Percentiles rank a stretch among this genome's conserved stretches.
Conservation (phyloP, 1,140 invertebrate species). For the Dendrolimus kikuchii region DNA sequence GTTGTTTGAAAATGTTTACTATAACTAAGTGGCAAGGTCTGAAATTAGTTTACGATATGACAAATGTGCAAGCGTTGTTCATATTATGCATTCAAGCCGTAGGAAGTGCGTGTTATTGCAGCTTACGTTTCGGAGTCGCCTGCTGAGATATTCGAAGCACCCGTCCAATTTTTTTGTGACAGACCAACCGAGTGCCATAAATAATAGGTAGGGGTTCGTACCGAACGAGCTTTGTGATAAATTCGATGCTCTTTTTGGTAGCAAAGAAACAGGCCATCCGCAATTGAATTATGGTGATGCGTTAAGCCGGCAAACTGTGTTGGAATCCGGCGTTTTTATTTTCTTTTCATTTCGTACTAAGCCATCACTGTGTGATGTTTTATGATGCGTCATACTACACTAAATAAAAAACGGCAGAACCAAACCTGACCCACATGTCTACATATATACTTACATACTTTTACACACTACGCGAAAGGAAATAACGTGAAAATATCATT, state of each 20-base stretch:
- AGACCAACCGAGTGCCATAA: slow-evolving; percentile 69
- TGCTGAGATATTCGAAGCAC: slow-evolving; percentile 66
- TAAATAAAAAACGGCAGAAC: too few species aligned
- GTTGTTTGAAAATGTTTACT: slow-evolving; percentile 32
- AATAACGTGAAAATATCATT: too few species aligned
- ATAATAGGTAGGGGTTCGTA: slow-evolving; percentile 68
- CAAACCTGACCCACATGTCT: too few species aligned
- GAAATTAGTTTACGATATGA: slow-evolving; percentile 21
- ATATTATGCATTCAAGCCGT: slow-evolving; percentile 36
- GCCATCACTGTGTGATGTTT: slow-evolving; percentile 9
- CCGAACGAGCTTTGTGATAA: slow-evolving; percentile 64
- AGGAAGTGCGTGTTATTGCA: slow-evolving; percentile 70
- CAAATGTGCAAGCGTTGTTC: slow-evolving; percentile 24
- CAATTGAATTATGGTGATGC: slow-evolving; percentile 69
- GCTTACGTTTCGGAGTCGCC: slow-evolving; percentile 63
- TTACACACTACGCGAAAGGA: too few species aligned
- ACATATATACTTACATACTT: too few species aligned
- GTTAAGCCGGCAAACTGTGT: slow-evolving; percentile 60
- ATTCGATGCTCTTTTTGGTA: slow-evolving; percentile 69
- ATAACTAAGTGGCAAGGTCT: slow-evolving; percentile 30
- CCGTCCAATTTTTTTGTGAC: slow-evolving; percentile 66
- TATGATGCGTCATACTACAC: too few species aligned
- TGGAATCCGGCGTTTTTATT: slow-evolving; percentile 56
- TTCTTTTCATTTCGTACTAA: slow-evolving; percentile 55
- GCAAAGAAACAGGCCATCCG: slow-evolving; percentile 41